Evolutionary conservation across 2,888 invertebrate genomes (phyloP).

Genomic region (Rhingia rostrata): DNA sequence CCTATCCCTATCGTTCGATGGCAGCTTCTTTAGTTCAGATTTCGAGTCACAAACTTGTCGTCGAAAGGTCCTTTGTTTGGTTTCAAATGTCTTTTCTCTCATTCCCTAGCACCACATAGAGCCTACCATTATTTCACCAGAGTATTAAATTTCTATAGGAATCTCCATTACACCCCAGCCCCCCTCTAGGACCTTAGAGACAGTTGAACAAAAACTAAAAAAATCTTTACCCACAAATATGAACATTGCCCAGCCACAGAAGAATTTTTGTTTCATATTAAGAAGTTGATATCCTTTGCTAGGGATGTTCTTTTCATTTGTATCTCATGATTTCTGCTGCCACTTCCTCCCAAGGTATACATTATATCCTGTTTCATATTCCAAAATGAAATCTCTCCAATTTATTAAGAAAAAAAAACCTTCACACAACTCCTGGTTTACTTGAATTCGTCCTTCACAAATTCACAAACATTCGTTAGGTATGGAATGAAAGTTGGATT

Average conservation of each 20-base stretch:
- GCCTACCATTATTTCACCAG: constrained; percentile 49
- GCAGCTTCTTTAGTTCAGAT: constrained; percentile 60
- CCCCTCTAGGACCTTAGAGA: neutral
- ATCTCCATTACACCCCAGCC: constrained; percentile 9
- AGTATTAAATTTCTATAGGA: constrained; percentile 23
- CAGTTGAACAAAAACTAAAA: constrained; percentile 4
- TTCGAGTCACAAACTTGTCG: constrained; percentile 68
- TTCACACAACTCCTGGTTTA: constrained; percentile 37
- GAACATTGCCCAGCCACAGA: constrained; percentile 46
- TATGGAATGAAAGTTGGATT: constrained; percentile 52
- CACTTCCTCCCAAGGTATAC: constrained; percentile 20
- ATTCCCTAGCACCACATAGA: neutral
- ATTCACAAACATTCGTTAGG: neutral
- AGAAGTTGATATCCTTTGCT: constrained; percentile 46
- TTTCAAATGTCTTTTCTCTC: constrained; percentile 58
- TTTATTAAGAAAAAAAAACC: constrained; percentile 18
- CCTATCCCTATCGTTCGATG: constrained; percentile 37
- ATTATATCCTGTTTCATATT: constrained; percentile 49
- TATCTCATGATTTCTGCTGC: constrained; percentile 34
- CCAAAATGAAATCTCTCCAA: constrained; percentile 43
- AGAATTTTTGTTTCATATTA: constrained; percentile 39
- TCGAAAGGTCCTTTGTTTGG: constrained; percentile 69
- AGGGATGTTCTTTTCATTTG: constrained; percentile 34
- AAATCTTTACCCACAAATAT: constrained; percentile 33
- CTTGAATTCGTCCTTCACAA: neutral